phyloP scores from a whole-genome alignment of 2,888 invertebrate genomes.

The Cancer borealis region DNA sequence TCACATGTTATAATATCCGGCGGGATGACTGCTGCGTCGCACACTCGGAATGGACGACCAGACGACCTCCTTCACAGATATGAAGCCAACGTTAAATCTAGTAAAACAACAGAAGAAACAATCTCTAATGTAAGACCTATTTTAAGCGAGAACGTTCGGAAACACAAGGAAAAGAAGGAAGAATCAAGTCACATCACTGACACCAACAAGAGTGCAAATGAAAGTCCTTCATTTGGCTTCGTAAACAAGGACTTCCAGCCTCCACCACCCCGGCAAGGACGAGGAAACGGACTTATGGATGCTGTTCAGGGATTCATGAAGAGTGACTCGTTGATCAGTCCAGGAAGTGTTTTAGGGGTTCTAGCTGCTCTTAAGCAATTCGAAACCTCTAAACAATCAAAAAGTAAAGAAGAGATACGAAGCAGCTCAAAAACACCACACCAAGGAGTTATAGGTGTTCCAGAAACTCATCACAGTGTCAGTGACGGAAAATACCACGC shows the following conservation, averaged over 20 bases:
- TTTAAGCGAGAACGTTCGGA: background rate
- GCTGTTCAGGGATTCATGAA: slow-evolving; percentile 23
- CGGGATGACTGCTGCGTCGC: background rate
- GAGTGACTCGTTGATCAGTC: slow-evolving; percentile 29
- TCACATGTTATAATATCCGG: background rate
- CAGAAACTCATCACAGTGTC: background rate
- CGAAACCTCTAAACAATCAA: background rate
- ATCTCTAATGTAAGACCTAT: background rate
- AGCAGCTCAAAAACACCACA: background rate
- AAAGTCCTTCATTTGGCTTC: slow-evolving; percentile 53
- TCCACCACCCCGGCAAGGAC: background rate
- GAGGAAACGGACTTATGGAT: background rate
- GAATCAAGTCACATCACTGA: background rate
- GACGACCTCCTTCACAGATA: background rate
- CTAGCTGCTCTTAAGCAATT: slow-evolving; percentile 44
- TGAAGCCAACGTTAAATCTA: background rate
- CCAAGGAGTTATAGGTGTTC: background rate
- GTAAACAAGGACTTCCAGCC: slow-evolving; percentile 34
- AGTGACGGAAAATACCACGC: background rate
- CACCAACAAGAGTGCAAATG: background rate
- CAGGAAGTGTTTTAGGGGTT: slow-evolving; percentile 51
- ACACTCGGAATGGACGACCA: background rate
- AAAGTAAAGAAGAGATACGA: background rate
- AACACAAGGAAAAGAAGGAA: background rate
- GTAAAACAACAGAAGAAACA: background rate